Conservation (phyloP, 2,113 vertebrate genomes). For the Lontra canadensis region DNA sequence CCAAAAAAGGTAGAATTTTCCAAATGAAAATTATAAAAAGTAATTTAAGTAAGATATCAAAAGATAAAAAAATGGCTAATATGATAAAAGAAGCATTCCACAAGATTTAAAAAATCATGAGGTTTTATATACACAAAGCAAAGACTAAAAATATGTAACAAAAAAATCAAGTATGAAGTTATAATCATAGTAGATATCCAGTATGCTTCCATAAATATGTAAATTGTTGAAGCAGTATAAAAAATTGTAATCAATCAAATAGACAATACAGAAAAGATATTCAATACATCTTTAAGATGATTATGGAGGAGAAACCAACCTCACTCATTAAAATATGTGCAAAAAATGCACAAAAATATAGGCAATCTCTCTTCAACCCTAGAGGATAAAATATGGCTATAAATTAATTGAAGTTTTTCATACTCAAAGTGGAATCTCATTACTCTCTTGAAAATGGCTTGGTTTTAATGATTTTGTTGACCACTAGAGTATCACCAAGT, state of each 20-base stretch:
- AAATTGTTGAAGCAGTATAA: not conserved
- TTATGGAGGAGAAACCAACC: not conserved
- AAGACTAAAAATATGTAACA: not conserved
- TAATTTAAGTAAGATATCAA: not conserved
- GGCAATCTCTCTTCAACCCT: not conserved
- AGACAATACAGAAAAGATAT: not conserved
- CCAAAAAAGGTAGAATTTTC: not conserved
- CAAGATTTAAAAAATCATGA: not conserved
- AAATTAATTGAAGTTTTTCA: not conserved
- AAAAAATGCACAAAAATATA: not conserved
- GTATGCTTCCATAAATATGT: not conserved
- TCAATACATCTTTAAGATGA: not conserved
- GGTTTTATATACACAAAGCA: not conserved
- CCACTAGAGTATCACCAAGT: not conserved
- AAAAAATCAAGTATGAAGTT: not conserved
- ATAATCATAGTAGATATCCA: not conserved
- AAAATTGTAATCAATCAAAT: not conserved
- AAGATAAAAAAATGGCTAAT: not conserved
- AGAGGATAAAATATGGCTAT: not conserved
- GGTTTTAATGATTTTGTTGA: not conserved
- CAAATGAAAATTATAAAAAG: not conserved
- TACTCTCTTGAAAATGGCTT: not conserved
- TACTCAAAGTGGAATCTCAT: not conserved
- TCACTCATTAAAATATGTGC: not conserved
- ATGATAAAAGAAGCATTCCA: not conserved